Evolutionary conservation across 2,113 vertebrate genomes (phyloP), one percentile per base, ranked within the genome.

Genomic region (Gallinago jamesoni): DNA sequence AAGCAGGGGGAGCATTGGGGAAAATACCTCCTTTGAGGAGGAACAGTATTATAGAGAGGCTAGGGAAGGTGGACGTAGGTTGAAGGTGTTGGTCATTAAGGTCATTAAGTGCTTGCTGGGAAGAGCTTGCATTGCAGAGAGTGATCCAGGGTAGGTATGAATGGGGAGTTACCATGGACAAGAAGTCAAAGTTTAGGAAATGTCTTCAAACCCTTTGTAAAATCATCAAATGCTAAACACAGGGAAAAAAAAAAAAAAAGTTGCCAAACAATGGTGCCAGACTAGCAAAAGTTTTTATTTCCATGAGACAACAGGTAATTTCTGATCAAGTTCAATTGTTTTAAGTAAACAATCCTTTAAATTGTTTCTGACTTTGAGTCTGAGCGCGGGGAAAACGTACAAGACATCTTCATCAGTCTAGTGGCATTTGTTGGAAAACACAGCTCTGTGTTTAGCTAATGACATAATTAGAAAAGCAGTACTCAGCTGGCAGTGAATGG

Each of bases 381-480:
- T 91, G 62, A 91, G 43, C 8, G 0, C 41, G 43, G 16, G 47
- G 57, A 82, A 94, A 87, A 84, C 0, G 4, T 89, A 47, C 5
- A 57, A 31, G 35, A 50, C 67, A 70, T 95, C 87, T 79, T 97
- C 91, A 93, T 96, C 72, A 80, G 59, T 74, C 53, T 93, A 56
- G 35, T 52, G 73, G 68, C 48, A 55, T 96, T 95, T 95, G 93
- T 95, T 95, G 88, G 91, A 83, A 95, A 97, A 96, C 74, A 93
- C 37, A 89, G 47, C 67, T 93, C 87, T 93, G 62, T 91, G 84
- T 93, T 95, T 89, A 91, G 81, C 33, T 95, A 92, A 95, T 88
- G 84, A 96, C 73, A 96, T 97, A 95, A 97, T 96, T 93, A 96
- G 68, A 87, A 95, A 69, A 92, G 92, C 90, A 43, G 55, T 92